These are phyloP conservation scores for Sesia bembeciformis DNA, from an alignment of 2,888 invertebrate genomes.

Conservation along the genomic window DNA sequence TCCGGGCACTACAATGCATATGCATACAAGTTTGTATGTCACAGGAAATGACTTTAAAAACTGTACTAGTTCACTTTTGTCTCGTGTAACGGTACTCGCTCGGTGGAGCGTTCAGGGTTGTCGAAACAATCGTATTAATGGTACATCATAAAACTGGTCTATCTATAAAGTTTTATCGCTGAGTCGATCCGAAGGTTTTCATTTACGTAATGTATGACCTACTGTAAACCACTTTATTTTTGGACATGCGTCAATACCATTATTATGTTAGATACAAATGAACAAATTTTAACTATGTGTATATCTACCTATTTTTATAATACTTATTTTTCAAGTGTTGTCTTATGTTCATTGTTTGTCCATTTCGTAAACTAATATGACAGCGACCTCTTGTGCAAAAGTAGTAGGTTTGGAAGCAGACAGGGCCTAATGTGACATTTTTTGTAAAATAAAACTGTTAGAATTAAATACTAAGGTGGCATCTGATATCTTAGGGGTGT, in stretches of 20 bases:
- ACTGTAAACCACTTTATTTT: not conserved
- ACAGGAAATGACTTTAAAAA: constrained; percentile 44
- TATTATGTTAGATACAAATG: too few species aligned
- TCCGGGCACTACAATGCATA: constrained; percentile 28
- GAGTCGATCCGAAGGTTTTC: constrained; percentile 14
- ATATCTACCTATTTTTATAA: too few species aligned
- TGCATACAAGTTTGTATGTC: constrained; percentile 28
- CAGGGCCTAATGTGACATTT: too few species aligned
- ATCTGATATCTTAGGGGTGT: too few species aligned
- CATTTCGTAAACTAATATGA: too few species aligned
- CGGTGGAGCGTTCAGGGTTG: constrained; percentile 38
- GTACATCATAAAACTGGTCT: constrained; percentile 19
- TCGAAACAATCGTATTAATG: constrained; percentile 18
- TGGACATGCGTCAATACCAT: not conserved
- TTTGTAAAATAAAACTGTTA: too few species aligned
- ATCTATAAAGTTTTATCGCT: not conserved
- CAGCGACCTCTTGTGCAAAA: too few species aligned
- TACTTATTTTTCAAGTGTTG: too few species aligned
- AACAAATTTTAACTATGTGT: too few species aligned
- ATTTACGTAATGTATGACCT: constrained; percentile 18
- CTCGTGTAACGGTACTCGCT: constrained; percentile 36
- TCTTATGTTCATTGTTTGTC: too few species aligned
- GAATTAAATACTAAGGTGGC: too few species aligned
- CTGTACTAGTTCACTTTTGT: constrained; percentile 36
- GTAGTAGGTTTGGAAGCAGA: too few species aligned